phyloP scores from a whole-genome alignment of 2,113 vertebrate species.

The Scytalopus superciliaris region DNA sequence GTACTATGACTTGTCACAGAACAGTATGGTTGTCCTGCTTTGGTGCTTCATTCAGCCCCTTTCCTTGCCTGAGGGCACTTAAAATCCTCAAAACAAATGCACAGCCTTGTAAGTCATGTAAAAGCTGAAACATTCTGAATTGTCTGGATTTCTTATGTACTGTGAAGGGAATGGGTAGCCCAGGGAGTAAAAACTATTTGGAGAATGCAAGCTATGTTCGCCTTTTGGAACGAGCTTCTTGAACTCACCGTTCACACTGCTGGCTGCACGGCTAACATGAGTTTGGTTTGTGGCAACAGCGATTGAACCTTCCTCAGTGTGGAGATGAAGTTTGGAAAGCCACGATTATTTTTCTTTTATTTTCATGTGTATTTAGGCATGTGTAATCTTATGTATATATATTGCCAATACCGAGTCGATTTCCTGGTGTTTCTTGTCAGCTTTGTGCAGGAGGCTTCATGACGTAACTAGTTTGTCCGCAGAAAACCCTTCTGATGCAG shows the following conservation, averaged over 20 bases:
- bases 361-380: not conserved
- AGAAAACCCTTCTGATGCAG: not conserved
- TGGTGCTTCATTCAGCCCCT: not conserved
- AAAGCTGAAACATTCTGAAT: not conserved
- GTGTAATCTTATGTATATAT: rapidly evolving
- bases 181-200: not conserved
- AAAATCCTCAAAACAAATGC: not conserved
- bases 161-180: not conserved
- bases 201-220: not conserved
- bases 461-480: not conserved
- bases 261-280: not conserved
- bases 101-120: not conserved
- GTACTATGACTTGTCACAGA: not conserved
- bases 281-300: rapidly evolving
- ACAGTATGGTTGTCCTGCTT: not conserved
- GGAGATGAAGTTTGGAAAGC: not conserved
- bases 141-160: not conserved
- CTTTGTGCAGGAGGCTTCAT: not conserved
- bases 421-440: not conserved
- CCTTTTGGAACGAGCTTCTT: not conserved
- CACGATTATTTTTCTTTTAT: not conserved
- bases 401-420: rapidly evolving
- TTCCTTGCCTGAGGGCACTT: not conserved
- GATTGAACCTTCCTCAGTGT: not conserved
- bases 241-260: not conserved